Conservation (phyloP, 2,888 invertebrate genomes). For the Harpalus rubripes region DNA sequence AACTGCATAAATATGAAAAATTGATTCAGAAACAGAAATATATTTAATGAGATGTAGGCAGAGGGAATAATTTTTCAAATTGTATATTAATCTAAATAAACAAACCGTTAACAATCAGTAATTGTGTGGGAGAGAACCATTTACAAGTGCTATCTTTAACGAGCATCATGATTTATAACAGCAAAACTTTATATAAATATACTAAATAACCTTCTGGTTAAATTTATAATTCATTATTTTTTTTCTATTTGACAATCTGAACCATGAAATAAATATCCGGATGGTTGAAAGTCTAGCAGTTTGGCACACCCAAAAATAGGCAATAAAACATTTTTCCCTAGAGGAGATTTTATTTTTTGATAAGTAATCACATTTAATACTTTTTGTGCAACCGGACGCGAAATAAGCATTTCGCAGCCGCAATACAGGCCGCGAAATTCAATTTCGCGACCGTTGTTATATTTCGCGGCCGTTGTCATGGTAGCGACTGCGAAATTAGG, state of each 20-base stretch:
- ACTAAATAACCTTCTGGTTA: background rate
- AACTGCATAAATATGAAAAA: slow-evolving; percentile 3
- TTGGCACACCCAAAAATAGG: too few relatives aligned
- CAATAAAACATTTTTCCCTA: too few relatives aligned
- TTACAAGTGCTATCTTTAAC: background rate
- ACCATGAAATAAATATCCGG: background rate
- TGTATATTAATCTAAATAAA: background rate
- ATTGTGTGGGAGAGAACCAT: background rate
- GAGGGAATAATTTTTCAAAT: background rate
- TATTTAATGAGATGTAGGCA: background rate
- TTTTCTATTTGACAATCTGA: background rate
- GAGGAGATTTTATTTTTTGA: too few relatives aligned
- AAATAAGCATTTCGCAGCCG: too few relatives aligned
- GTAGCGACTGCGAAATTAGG: too few relatives aligned
- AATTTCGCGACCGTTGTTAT: too few relatives aligned
- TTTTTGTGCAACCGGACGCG: too few relatives aligned
- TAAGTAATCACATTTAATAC: too few relatives aligned
- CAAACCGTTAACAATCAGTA: background rate
- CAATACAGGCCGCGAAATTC: too few relatives aligned
- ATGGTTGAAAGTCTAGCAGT: too few relatives aligned
- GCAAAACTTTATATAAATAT: background rate
- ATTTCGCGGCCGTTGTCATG: too few relatives aligned
- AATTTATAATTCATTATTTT: background rate
- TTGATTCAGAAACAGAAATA: background rate
- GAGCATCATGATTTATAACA: background rate